Percentiles rank a stretch among this genome's conserved stretches.
These are phyloP conservation scores for Sebastes vulpes DNA, from an alignment of 2,797 vertebrate species.

Conservation along the genomic window DNA sequence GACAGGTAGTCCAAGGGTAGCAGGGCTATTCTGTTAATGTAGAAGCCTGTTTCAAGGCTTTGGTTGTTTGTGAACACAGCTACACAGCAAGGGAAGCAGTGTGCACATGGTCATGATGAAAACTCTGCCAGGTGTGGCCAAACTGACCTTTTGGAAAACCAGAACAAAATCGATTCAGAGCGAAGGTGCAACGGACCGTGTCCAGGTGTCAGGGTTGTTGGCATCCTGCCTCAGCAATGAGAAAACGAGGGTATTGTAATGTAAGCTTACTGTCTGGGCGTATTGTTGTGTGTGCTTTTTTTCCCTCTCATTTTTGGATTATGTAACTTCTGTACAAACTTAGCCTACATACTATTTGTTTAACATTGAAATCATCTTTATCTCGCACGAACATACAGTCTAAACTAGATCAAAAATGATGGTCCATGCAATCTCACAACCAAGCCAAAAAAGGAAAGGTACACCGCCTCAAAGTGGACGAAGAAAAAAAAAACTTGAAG, in stretches of 20 bases:
- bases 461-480: background rate
- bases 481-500: background rate
- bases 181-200: conserved; percentile 27
- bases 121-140: conserved; percentile 25
- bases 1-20: background rate
- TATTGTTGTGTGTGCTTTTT: background rate
- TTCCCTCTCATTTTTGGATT: background rate
- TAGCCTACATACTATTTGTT: background rate
- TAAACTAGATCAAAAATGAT: background rate
- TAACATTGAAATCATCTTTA: background rate
- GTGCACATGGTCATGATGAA: conserved; percentile 18
- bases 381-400: background rate
- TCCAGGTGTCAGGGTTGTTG: conserved; percentile 23
- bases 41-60: background rate
- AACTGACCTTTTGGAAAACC: conserved; percentile 47
- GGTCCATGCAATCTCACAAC: background rate
- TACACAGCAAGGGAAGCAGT: background rate
- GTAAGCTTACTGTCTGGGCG: background rate
- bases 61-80: background rate
- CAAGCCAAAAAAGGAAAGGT: background rate
- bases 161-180: conserved; percentile 22
- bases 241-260: background rate
- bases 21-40: background rate
- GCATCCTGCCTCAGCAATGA: conserved; percentile 7
- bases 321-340: background rate